Base-by-base conservation (phyloP, 2,113 vertebrate genomes). In the Stigmatopora argus region DNA sequence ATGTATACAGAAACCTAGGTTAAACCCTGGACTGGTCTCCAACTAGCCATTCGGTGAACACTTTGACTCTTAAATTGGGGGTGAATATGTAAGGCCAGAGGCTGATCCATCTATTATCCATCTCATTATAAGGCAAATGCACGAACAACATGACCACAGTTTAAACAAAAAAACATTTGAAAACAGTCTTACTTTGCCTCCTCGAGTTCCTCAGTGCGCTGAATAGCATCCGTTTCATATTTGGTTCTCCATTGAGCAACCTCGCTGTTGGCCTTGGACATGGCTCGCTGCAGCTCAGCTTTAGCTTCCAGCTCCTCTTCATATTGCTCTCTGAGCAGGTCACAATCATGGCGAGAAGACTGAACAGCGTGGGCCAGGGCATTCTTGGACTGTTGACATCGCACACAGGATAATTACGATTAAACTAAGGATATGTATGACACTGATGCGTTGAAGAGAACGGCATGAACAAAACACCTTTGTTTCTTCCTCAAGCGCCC, bases 291-390 rank as follows among this genome's bases (percentile, higher is more conserved):
- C 67, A 89, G 80, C 80, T 90, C 88, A 74, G 88, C 78, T 67
- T 93, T 92, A 69, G 87, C 84, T 60, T 92, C 90, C 21, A 90
- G 88, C 61, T 91, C 88, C 74, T 93, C 93, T 70, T 94, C 92
- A 47, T 86, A 92, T 90, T 92, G 92, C 66, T 93, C 93, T 67
- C 89, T 80, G 68, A 94, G 87, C 74, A 94, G 87, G 52, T 90
- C 89, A 15, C 86, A 89, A 79, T 90, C 89, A 69, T 90, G 89
- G 0, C 88, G 88, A 17, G 89, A 0, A 0, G 89, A 90, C 68
- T 90, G 89, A 17, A 95, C 76, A 45, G 77, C 86, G 0, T 96
- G 94, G 62, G 94, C 94, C 71, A 96, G 81, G 0, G 94, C 92
- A 0, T 92, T 95, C 87, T 96, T 96, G 64, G 93, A 92, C 94